Evolutionary conservation across 1,140 invertebrate species (phyloP), one percentile per base, ranked within the genome.

Genomic region (Solenopsis fugax): DNA sequence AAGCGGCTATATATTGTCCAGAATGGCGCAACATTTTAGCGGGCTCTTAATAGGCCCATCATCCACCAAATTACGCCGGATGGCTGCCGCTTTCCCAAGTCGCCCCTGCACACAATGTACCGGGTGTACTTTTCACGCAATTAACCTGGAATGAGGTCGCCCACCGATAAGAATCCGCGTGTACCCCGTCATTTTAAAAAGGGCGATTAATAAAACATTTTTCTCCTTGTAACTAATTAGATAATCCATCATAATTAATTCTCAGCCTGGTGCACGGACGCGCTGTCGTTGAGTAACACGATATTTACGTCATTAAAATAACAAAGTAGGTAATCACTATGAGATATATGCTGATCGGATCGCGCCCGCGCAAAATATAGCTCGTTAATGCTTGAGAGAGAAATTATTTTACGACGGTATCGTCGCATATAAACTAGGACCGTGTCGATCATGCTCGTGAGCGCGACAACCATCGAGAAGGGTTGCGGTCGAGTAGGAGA

Each of bases 81-180:
- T 72, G 52, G 13, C 56, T 60, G 52, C 58, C 62, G 52, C 67
- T 64, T 75, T 58, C 34, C 60, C 56, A 9, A 65, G 9, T 62
- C 24, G 21, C 21, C 34, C 48, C 62, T 45, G 37, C 21, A 37
- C 50, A 76, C 56, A 58, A 65, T 58, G 64, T 60, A 69, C 29
- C 86, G 48, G 52, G 34, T 88, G 78, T 89, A 72, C 88, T 90
- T 89, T 89, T 89, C 88, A 60, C 72, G 85, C 88, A 89, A 89
- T 90, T 89, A 87, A 87, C 81, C 72, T 62, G 64, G 65, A 76
- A 77, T 54, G 16, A 65, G 41, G n/a, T 62, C 24, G 18, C 21
- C 18, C 21, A 16, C 64, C 67, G 84, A 89, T 77, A 76, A 87
- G 41, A 76, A 89, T 56, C 60, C 58, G 60, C 69, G 54, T 52